Base-by-base conservation (phyloP, 2,888 invertebrate genomes). In the Pollenia labialis region DNA sequence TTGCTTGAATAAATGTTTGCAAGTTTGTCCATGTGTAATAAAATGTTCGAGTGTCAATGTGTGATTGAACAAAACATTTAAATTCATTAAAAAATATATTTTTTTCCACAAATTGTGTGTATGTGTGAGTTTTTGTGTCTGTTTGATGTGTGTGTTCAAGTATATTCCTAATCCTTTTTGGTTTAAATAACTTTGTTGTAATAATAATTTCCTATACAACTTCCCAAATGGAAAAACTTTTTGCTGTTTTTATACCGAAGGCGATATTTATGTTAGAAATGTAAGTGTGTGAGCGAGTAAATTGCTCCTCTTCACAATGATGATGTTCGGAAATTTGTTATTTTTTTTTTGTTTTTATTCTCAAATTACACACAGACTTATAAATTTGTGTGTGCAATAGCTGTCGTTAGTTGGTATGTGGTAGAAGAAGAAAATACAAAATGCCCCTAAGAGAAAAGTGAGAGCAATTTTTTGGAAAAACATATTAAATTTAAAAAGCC, bases 181-280 rank as follows among this genome's bases (percentile, higher is more conserved):
- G 1, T 52, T 77, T 66, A 76, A 80, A 75, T 71, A 80, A 83
- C 83, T 80, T 80, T 80, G 54, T 50, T 79, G 79, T 64, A 82
- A 82, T 75, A 76, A 86, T 80, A 86, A 86, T 76, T 86, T 86
- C 83, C 86, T 83, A 46, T 80, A 48, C 18, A 72, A 72, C 75
- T 86, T 86, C 56, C 69, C 58, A 80, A 80, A 83, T 83, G 80
- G 79, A 50, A 86, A 83, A 86, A 66, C 44, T 83, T 86, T 75
- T 75, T 66, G 14, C 10, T 23, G 40, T 50, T 58, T 68, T 58
- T 44, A 10, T n/a, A 32, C 56, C 66, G 9, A 50, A 77, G 50
- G 72, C 76, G 4, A 66, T 44, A 42, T 48, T 48, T 40, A 54
- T 23, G 32, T 32, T 32, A 32, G 4, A 32, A 32, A 66, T n/a